Base-by-base conservation (phyloP, 2,797 vertebrate genomes). In the Hemibagrus guttatus region DNA sequence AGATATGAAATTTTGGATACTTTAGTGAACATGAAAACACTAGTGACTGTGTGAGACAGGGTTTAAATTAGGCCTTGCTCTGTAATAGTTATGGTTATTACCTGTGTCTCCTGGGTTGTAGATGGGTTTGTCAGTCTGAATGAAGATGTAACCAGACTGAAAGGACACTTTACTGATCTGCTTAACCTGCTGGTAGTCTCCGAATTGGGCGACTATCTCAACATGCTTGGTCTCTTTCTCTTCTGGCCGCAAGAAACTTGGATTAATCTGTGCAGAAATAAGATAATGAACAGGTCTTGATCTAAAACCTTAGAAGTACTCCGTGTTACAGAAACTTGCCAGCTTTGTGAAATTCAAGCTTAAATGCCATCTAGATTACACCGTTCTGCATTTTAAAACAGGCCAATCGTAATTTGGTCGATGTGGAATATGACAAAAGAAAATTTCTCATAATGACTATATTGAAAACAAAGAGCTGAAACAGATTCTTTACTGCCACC, bases 81-180 rank as follows among this genome's bases (percentile, higher is more conserved):
- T 11, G n/a, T 12, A 54, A 19, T 2, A n/a, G 59, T 39, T 58
- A 83, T 14, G 28, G n/a, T 13, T 35, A 26, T 28, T 86, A 96
- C 95, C 94, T 0, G 66, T 90, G 9, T 95, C 94, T 89, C 95
- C 95, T 0, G 95, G 95, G 68, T 95, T 96, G 83, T 95, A 96
- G 84, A 96, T 88, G 49, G 95, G 95, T 88, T 96, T 96, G 91
- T 96, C 95, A 0, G 94, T 96, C 91, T 96, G 95, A 89, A 96
- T 93, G 89, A 96, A 95, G 91, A 95, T 95, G 91, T 94, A 94
- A 8, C 95, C 95, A 0, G 93, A 90, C 46, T 94, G 95, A 79
- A 95, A 95, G 66, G 93, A 92, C 84, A 96, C 93, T 91, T 94
- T 89, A 54, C 95, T 3, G 0, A 84, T 0, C 78, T 61, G 89